These are phyloP conservation scores for Ceryle rudis DNA, from an alignment of 2,797 vertebrate species.

Conservation along the genomic window DNA sequence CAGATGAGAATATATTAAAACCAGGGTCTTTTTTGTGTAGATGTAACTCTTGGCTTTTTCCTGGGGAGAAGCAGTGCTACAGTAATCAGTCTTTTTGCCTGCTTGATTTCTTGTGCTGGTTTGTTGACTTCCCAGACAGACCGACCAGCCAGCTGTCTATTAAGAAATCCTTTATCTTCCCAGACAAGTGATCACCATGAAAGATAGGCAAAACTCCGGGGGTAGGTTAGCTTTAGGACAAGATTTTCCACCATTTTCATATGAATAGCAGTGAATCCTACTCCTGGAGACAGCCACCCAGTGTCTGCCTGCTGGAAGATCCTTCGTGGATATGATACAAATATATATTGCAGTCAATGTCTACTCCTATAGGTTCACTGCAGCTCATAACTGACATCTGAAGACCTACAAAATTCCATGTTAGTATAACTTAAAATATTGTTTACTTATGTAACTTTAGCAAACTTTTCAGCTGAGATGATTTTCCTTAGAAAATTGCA, in stretches of 20 bases:
- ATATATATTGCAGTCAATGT: not conserved
- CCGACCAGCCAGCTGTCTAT: not conserved
- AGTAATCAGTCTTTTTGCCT: conserved; percentile 13
- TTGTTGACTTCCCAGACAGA: not conserved
- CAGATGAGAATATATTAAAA: not conserved
- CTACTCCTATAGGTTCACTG: not conserved
- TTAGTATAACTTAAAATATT: not conserved
- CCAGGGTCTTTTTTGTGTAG: not conserved
- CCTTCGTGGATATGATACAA: not conserved
- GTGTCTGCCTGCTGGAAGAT: conserved; percentile 7
- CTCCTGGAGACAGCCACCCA: not conserved
- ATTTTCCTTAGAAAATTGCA: not conserved
- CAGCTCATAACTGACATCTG: not conserved
- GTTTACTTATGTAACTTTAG: not conserved
- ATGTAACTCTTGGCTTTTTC: not conserved
- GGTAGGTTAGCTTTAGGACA: conserved; percentile 56
- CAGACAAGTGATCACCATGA: not conserved
- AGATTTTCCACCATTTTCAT: conserved; percentile 60
- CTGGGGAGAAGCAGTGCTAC: not conserved
- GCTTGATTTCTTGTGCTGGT: not conserved
- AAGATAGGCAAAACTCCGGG: conserved; percentile 48
- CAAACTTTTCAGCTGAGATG: not conserved
- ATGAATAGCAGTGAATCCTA: conserved; percentile 34
- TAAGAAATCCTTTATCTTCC: conserved; percentile 42
- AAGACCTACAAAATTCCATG: not conserved